phyloP scores from a whole-genome alignment of 30 jellyfish, hydroid and myxozoan species.

The Aurelia aurita region DNA sequence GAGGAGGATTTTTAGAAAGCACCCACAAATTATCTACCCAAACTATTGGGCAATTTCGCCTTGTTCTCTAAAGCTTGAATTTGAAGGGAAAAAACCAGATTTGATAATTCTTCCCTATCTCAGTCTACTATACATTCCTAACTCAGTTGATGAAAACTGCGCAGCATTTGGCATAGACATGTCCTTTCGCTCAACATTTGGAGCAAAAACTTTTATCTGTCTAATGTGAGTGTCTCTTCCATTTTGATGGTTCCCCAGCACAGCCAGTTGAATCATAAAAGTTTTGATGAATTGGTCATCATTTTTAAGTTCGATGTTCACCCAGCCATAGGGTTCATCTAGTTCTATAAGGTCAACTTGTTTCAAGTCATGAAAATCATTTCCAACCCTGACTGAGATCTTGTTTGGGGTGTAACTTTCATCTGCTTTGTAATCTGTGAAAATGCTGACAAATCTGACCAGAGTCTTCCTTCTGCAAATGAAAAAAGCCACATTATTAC shows the following conservation, averaged over 20 bases:
- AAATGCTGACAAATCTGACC: conserved; percentile 87
- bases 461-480: conserved; percentile 62
- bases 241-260: conserved; percentile 95
- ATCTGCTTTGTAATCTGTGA: conserved; percentile 94
- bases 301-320: conserved; percentile 81
- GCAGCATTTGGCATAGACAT: conserved; percentile 62
- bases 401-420: conserved; percentile 99
- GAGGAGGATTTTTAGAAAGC: no score
- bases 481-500: background rate
- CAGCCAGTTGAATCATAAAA: conserved; percentile 97
- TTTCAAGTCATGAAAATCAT: conserved; percentile 91
- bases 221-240: conserved; percentile 98
- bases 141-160: conserved; percentile 63
- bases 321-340: conserved; percentile 99
- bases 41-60: no score
- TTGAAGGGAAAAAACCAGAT: no score
- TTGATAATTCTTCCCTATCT: conserved; percentile 3
- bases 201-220: conserved; percentile 92
- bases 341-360: conserved; percentile 88
- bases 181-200: conserved; percentile 76
- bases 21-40: no score
- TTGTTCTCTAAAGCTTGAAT: no score
- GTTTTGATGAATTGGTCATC: conserved; percentile 74
- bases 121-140: conserved; percentile 63
- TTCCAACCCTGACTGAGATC: conserved; percentile 93